A percentile compares a stretch with the other conserved stretches of the same genome.
phyloP scores from a whole-genome alignment of 2,797 vertebrate species.

The Halcyon leucocephala region DNA sequence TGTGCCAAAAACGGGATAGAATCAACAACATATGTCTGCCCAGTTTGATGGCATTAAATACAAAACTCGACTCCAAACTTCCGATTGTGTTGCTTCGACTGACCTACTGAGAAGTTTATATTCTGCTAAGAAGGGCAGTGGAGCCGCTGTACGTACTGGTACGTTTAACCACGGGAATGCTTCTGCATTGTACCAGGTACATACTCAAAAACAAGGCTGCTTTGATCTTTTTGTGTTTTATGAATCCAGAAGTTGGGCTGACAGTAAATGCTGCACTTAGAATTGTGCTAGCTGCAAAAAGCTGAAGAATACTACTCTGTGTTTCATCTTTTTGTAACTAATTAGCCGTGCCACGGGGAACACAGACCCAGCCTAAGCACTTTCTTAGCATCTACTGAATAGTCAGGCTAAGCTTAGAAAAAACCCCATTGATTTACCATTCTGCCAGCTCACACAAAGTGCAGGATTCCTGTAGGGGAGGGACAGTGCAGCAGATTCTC shows the following conservation, averaged over 20 bases:
- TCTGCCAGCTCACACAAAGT: neutral
- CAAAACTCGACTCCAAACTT: accelerated
- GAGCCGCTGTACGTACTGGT: accelerated
- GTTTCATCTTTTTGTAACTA: neutral
- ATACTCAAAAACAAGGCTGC: neutral
- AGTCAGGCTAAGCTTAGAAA: neutral
- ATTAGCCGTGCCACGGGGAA: neutral
- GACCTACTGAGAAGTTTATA: neutral
- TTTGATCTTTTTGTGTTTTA: neutral
- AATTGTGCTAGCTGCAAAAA: neutral
- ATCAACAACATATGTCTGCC: neutral
- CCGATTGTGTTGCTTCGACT: neutral
- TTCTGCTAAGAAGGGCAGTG: accelerated
- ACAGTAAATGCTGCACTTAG: neutral
- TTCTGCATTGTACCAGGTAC: accelerated
- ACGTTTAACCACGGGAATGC: neutral
- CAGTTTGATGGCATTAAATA: neutral
- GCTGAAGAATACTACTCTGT: neutral
- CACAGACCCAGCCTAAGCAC: neutral
- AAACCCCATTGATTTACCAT: neutral
- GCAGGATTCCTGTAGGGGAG: neutral
- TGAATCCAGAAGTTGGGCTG: neutral
- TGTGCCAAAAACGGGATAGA: accelerated
- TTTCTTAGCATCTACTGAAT: neutral
- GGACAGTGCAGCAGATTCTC: neutral